Percentiles rank a stretch among this genome's conserved stretches.
These are phyloP conservation scores for Characodon lateralis DNA, from an alignment of 2,797 vertebrate genomes.

Conservation along the genomic window DNA sequence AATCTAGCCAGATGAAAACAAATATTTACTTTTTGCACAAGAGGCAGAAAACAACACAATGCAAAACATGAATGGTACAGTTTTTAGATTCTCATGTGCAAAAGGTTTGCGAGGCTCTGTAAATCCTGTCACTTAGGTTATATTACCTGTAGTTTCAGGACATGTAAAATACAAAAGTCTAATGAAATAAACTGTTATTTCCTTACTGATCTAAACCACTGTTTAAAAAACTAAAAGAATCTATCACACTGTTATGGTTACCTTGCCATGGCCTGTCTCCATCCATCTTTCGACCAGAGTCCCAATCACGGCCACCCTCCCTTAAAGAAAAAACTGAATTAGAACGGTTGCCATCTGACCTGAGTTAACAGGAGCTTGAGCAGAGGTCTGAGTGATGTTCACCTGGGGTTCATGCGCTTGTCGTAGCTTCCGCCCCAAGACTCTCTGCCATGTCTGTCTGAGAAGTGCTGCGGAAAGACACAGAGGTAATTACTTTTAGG, in stretches of 20 bases:
- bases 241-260: conserved; percentile 31
- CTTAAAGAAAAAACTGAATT: conserved; percentile 62
- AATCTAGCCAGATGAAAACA: neutral
- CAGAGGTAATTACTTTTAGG: neutral
- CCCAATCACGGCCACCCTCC: conserved; percentile 88
- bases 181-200: too few species aligned
- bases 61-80: neutral
- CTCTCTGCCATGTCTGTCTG: conserved; percentile 86
- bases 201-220: neutral
- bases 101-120: neutral
- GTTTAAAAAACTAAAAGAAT: too few species aligned
- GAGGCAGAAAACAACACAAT: neutral
- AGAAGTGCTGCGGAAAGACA: conserved; percentile 84
- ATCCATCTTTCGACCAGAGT: conserved; percentile 88
- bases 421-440: conserved; percentile 86
- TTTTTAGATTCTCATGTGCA: neutral
- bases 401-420: conserved; percentile 84
- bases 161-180: neutral
- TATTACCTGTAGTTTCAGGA: neutral
- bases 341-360: neutral
- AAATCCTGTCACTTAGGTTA: neutral
- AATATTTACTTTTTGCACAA: neutral
- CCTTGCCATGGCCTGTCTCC: conserved; percentile 85
- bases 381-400: neutral
- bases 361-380: neutral